Percentiles rank a stretch among this genome's conserved stretches.
These are phyloP conservation scores for Alligator mississippiensis DNA, from an alignment of 2,113 vertebrate genomes.

Conservation along the genomic window DNA sequence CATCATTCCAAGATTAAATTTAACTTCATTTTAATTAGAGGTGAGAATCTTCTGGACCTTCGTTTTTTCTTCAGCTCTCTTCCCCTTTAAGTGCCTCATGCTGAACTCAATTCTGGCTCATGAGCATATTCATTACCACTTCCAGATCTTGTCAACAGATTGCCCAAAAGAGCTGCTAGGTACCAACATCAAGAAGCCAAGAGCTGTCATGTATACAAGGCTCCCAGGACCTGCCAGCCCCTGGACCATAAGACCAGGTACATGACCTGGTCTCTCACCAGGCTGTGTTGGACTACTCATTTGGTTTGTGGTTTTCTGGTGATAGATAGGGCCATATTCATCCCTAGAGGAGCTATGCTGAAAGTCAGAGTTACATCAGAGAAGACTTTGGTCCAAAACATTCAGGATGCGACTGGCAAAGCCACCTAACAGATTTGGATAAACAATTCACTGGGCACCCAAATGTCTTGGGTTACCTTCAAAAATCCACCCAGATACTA, in stretches of 20 bases:
- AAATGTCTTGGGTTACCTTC: neutral
- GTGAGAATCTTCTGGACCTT: accelerated
- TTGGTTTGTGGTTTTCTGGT: neutral
- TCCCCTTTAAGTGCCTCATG: neutral
- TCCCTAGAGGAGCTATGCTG: accelerated
- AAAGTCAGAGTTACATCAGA: neutral
- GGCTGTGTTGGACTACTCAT: neutral
- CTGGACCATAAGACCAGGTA: neutral
- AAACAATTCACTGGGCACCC: neutral
- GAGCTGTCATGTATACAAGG: neutral
- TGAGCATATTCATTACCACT: neutral
- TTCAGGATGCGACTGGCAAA: neutral
- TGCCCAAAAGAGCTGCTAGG: neutral
- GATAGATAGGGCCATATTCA: neutral
- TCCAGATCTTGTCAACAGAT: neutral
- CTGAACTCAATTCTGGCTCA: accelerated
- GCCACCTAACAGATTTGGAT: neutral
- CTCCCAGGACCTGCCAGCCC: neutral
- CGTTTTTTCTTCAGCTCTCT: neutral
- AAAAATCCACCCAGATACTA: neutral
- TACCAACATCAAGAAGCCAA: neutral
- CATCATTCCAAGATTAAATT: conserved; percentile 7
- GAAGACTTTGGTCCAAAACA: neutral
- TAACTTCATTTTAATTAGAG: neutral
- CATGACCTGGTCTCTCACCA: neutral